Evolutionary conservation across 2,797 vertebrate species (phyloP), one percentile per base, ranked within the genome.

Genomic region (Anisognathus igniventris): DNA sequence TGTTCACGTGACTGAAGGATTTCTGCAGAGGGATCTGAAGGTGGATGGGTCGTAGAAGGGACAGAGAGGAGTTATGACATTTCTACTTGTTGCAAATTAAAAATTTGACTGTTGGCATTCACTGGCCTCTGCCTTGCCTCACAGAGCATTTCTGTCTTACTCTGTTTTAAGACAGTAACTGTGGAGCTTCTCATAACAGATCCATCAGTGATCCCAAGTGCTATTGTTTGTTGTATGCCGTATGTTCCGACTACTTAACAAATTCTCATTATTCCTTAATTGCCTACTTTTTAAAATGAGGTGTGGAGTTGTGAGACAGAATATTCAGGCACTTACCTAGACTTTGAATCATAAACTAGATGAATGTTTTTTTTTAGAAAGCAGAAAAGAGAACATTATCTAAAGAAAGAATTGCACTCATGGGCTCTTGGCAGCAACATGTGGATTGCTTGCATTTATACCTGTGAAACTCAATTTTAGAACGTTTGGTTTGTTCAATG

Each of bases 241-340:
- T 93, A 62, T 73, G 84, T 86, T 97, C 84, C 37, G 30, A 80
- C 67, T 89, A 11, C 84, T 68, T 92, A 76, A 58, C 21, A 39
- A 84, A 62, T 96, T 93, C 92, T 95, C 66, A 88, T 86, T 91
- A 45, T 94, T 95, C 40, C 79, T 81, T 96, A 93, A 94, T 95
- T 95, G 72, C 48, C 75, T 88, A 13, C 21, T 4, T 95, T 96
- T 94, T 75, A 94, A 96, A 96, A 95, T 5, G 25, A 93, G 67
- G 72, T 88, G 94, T 97, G 75, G 86, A 51, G 22, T 94, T 93
- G 81, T 64, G 82, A 76, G 79, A 48, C 90, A 54, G 44, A 88
- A 65, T 84, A 72, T 88, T 95, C 68, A 96, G 67, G 25, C 84
- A 70, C 28, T 96, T 85, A 75, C 54, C 64, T 93, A 81, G 86